These are phyloP conservation scores for Chloropsis hardwickii DNA, from an alignment of 2,113 vertebrate genomes.

Conservation along the genomic window DNA sequence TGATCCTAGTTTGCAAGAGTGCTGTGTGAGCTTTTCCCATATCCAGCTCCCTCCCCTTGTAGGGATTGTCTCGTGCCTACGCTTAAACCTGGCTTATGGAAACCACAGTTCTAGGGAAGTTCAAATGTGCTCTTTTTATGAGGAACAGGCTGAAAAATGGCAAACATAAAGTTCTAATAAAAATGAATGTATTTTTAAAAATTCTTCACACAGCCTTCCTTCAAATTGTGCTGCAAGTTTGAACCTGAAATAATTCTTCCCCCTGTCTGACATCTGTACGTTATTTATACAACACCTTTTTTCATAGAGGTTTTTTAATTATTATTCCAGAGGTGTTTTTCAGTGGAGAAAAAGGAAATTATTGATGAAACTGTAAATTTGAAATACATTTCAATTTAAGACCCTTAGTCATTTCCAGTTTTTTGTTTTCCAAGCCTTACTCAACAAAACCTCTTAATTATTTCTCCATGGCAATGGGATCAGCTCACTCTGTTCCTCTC, in stretches of 20 bases:
- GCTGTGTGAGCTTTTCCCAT: neutral
- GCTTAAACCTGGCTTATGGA: neutral
- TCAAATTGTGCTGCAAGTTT: neutral
- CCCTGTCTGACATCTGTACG: neutral
- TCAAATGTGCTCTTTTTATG: neutral
- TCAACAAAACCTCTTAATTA: neutral
- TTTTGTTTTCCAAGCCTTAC: neutral
- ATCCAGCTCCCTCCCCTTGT: neutral
- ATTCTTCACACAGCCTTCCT: neutral
- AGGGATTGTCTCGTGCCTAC: fast-evolving
- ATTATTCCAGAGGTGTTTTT: neutral
- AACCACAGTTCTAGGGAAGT: neutral
- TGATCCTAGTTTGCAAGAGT: neutral
- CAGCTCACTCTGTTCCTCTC: neutral
- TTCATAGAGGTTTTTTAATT: neutral
- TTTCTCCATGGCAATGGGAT: neutral
- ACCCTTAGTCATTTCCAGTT: neutral
- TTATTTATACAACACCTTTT: neutral
- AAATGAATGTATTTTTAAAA: neutral
- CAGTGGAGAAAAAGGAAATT: neutral
- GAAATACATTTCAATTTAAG: neutral
- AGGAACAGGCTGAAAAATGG: neutral
- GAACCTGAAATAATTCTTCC: neutral
- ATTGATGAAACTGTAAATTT: neutral
- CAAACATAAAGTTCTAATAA: neutral